Base-by-base conservation (phyloP, 2,113 vertebrate species). In the Rhinoderma darwinii region DNA sequence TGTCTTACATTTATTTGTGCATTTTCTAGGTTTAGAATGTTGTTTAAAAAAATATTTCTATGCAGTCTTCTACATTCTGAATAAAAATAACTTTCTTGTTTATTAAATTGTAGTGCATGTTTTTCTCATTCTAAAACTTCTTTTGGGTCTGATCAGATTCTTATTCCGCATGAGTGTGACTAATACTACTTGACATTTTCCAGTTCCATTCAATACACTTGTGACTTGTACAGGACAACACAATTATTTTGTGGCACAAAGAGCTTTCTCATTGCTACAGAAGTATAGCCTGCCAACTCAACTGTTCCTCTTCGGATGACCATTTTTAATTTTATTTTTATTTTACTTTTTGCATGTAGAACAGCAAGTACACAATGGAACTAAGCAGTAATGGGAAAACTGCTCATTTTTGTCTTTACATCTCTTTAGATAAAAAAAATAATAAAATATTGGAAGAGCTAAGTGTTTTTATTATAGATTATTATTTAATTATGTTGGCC, bases 211-310 rank as follows among this genome's bases (percentile, higher is more conserved):
- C 22, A 32, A 18, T 77, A 7, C 74, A 50, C 75, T 78, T 81
- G 78, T 61, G 54, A 41, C 54, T 81, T 61, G 54, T 39, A 61
- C 35, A 61, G 78, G 78, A 61, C 78, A 41, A 61, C 35, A 27
- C 54, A 41, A 81, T 27, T 61, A 61, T 61, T 41, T 27, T 15
- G 4, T 43, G 3, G 11, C 14, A 41, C 78, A 61, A 61, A 56
- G 32, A 61, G 11, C 27, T 54, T 41, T 72, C 68, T 81, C 51
- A 59, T 10, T 81, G 14, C 7, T 61, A 25, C 35, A 61, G 15
- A n/a, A 27, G 47, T 43, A 27, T 4, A 59, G 78, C 35, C 35
- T 81, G 51, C 51, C 54, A 39, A 56, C 30, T 78, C 54, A 39
- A 56, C 30, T 78, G 27, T 50, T 54, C 44, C n/a, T 78, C 12